Base-by-base conservation (phyloP, 2,797 vertebrate genomes). In the Pseudochromis fuscus region DNA sequence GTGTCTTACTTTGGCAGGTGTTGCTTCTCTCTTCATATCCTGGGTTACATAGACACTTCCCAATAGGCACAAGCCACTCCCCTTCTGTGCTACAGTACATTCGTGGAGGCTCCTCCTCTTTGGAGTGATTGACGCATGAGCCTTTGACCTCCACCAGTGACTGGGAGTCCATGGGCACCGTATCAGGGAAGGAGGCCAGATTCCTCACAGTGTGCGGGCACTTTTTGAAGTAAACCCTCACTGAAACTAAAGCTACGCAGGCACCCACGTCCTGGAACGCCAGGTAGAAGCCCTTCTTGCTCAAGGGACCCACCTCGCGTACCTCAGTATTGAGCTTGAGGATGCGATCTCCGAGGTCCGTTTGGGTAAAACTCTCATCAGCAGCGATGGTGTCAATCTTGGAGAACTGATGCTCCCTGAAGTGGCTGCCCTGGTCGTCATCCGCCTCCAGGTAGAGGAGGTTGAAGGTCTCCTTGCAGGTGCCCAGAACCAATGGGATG, bases 81-180 rank as follows among this genome's bases (percentile, higher is more conserved):
- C 98, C 98, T 75, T 99, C 98, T 0, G 97, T 98, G 87, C 97
- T 98, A 93, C 98, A 99, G 92, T 98, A 98, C 98, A 99, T 99
- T 94, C 95, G 95, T 42, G 98, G 97, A 4, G 96, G 92, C 60
- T 99, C 98, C 82, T 98, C 96, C 88, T 98, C 97, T 91, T 95
- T 96, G 70, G 98, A 98, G 89, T 98, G 95, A 88, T 99, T 98
- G 91, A 99, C 97, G 69, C 98, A 99, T 61, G 94, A 96, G 82
- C 98, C 98, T 82, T 95, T 93, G 75, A 99, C 98, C 90, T 99
- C 98, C 93, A 99, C 98, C 87, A 99, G 84, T 0, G 98, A 98
- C 83, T 98, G 96, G 52, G 97, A 96, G 95, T 99, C 97, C 93
- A 96, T 96, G 74, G 97, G 97, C 72, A 99, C 95, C 0, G 97